These are phyloP conservation scores for Tetranychus truncatus DNA, from an alignment of 2,888 invertebrate species.

Conservation along the genomic window DNA sequence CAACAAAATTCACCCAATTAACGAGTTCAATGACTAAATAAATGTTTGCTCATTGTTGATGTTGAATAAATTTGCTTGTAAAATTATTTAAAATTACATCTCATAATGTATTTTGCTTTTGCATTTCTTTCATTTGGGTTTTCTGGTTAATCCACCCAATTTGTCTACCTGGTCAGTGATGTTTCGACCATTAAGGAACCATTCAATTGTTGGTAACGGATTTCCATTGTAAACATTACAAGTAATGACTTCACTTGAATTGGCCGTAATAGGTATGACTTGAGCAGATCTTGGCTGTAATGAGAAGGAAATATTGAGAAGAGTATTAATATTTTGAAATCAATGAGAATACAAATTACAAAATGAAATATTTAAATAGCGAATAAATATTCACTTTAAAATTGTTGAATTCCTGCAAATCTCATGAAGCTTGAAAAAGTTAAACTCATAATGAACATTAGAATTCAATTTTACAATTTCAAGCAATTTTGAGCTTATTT, in stretches of 20 bases:
- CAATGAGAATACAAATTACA: not conserved
- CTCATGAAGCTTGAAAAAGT: no score
- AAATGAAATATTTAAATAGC: not conserved
- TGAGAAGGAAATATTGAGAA: not conserved
- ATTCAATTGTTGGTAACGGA: slow-evolving; percentile 20
- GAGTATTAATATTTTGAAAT: not conserved
- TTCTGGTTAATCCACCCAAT: not conserved
- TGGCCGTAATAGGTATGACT: not conserved
- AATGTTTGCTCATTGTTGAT: no score
- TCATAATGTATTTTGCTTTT: no score
- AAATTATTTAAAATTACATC: no score
- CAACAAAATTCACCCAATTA: no score
- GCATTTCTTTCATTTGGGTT: not conserved
- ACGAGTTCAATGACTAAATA: no score
- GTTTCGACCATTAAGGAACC: slow-evolving; percentile 21
- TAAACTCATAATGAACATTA: no score
- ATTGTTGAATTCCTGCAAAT: no score
- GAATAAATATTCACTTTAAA: not conserved
- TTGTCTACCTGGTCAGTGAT: slow-evolving; percentile 20
- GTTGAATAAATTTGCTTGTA: no score
- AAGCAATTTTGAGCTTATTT: no score
- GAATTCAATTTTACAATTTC: no score
- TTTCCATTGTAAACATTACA: slow-evolving; percentile 18
- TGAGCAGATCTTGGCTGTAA: not conserved
- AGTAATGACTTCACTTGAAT: not conserved